Evolutionary conservation across 2,888 invertebrate species (phyloP).

Genomic region (Drosophila koepferae): DNA sequence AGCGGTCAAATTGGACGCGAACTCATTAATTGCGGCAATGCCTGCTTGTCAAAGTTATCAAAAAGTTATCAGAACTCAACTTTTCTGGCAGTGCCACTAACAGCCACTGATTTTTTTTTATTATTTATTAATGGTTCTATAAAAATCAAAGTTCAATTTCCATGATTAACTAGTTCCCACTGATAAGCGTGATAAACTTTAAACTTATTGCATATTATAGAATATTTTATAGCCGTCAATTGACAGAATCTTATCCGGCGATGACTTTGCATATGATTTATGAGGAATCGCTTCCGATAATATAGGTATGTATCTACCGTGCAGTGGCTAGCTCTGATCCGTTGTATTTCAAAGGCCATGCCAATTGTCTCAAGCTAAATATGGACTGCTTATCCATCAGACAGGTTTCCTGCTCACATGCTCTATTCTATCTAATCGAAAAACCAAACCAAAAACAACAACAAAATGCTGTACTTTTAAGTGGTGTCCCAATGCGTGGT

Average conservation of each 20-base stretch:
- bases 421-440: slow-evolving; percentile 61
- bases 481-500: slow-evolving; percentile 40
- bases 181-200: slow-evolving; percentile 28
- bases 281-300: slow-evolving; percentile 29
- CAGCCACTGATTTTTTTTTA: slow-evolving; percentile 28
- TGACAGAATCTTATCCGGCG: slow-evolving; percentile 31
- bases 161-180: slow-evolving; percentile 15
- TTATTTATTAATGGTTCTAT: slow-evolving; percentile 19
- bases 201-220: slow-evolving; percentile 24
- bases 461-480: slow-evolving; percentile 32
- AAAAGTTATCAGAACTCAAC: slow-evolving; percentile 19
- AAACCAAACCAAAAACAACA: background rate
- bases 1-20: slow-evolving; percentile 27
- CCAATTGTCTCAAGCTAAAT: slow-evolving; percentile 4
- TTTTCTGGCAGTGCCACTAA: slow-evolving; percentile 1
- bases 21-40: slow-evolving; percentile 65
- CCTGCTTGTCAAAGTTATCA: slow-evolving; percentile 60
- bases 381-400: slow-evolving; percentile 23
- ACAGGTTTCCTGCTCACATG: slow-evolving; percentile 44
- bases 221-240: slow-evolving; percentile 20
- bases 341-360: slow-evolving; percentile 4
- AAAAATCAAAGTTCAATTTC: slow-evolving; percentile 56
- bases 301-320: background rate
- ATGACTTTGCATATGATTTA: slow-evolving; percentile 35
- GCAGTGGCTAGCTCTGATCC: background rate